A percentile compares a stretch with the other conserved stretches of the same genome.
Evolutionary conservation across 2,797 vertebrate genomes (phyloP).

Genomic region (Karalla daura): DNA sequence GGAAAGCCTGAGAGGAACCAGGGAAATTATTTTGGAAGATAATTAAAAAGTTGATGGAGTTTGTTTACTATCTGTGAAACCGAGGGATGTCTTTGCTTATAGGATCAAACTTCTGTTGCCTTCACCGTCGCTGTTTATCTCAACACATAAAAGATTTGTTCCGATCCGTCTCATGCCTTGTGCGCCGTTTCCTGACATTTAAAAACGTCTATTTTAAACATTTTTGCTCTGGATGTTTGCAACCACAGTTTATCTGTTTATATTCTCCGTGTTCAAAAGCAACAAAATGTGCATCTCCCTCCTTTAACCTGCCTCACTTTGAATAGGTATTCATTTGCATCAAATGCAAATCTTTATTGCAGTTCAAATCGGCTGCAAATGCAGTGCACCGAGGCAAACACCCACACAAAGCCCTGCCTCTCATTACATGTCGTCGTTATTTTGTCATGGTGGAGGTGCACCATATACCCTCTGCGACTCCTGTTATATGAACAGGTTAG

Average conservation of each 20-base stretch:
- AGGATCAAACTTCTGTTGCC: constrained; percentile 12
- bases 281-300: constrained; percentile 3
- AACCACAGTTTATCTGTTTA: constrained; percentile 9
- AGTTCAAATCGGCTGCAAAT: constrained; percentile 39
- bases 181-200: background rate
- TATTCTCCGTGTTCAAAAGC: constrained; percentile 26
- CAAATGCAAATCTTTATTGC: constrained; percentile 42
- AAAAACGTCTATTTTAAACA: background rate
- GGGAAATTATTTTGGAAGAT: constrained; percentile 4
- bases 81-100: background rate
- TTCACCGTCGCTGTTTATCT: constrained; percentile 13
- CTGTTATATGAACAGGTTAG: constrained; percentile 63
- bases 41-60: constrained; percentile 14
- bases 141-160: constrained; percentile 13
- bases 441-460: constrained; percentile 14
- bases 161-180: background rate
- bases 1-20: constrained; percentile 13
- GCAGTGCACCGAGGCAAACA: constrained; percentile 32
- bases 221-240: constrained; percentile 3
- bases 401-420: constrained; percentile 38
- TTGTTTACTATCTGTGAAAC: constrained; percentile 16
- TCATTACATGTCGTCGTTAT: constrained; percentile 33
- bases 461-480: constrained; percentile 26
- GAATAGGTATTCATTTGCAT: constrained; percentile 53
- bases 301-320: constrained; percentile 16